Percentiles rank a stretch among this genome's conserved stretches.
Evolutionary conservation across 2,797 vertebrate species (phyloP).

Genomic region (Allobates femoralis): DNA sequence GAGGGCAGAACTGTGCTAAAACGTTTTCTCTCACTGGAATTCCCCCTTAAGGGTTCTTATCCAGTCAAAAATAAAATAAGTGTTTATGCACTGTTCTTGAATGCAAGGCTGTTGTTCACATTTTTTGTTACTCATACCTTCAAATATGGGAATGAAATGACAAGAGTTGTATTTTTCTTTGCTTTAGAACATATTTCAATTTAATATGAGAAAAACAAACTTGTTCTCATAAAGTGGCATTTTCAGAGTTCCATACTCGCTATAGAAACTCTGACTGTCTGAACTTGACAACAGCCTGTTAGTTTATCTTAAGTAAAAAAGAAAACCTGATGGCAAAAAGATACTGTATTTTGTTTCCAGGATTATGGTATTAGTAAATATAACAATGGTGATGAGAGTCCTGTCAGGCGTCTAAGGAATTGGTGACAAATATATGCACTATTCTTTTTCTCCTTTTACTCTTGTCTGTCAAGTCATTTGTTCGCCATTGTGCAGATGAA

Average conservation of each 20-base stretch:
- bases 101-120: not conserved
- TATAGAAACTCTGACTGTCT: not conserved
- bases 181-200: not conserved
- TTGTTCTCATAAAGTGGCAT: not conserved
- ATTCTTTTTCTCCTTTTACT: not conserved
- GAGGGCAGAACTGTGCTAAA: too few species aligned
- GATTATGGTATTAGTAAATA: not conserved
- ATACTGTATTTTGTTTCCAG: not conserved
- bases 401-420: not conserved
- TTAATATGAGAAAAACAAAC: not conserved
- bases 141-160: not conserved
- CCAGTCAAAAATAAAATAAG: too few species aligned
- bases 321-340: not conserved
- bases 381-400: constrained; percentile 2
- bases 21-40: too few species aligned
- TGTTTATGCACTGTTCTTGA: not conserved
- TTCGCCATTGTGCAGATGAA: not conserved
- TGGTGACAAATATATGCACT: not conserved
- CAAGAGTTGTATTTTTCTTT: not conserved
- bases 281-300: not conserved
- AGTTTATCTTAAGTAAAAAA: not conserved
- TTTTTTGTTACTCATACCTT: not conserved
- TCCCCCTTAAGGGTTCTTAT: too few species aligned
- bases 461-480: not conserved
- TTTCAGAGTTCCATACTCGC: not conserved